Evolutionary conservation across 2,113 vertebrate genomes (phyloP).

Genomic region (Gambusia affinis): DNA sequence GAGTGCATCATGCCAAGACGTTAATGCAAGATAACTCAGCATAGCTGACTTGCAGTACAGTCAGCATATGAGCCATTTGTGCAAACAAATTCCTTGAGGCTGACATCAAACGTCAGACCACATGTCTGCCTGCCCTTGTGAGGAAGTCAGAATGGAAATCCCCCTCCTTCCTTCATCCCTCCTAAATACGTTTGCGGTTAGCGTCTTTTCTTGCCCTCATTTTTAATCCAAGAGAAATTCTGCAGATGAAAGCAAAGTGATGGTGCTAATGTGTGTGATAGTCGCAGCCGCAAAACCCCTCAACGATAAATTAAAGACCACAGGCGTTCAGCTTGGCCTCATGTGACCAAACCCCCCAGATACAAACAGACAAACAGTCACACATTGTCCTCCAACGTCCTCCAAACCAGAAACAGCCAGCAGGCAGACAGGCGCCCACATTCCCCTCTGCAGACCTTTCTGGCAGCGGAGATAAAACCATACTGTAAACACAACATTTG

Average conservation of each 20-base stretch:
- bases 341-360: constrained; percentile 62
- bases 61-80: constrained; percentile 51
- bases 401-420: constrained; percentile 63
- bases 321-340: constrained; percentile 58
- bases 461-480: constrained; percentile 62
- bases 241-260: constrained; percentile 70
- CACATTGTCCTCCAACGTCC: constrained; percentile 64
- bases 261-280: constrained; percentile 70
- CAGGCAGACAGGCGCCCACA: constrained; percentile 55
- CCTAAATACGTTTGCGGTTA: constrained; percentile 67
- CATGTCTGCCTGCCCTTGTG: constrained; percentile 56
- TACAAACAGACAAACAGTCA: constrained; percentile 56
- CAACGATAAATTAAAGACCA: constrained; percentile 72
- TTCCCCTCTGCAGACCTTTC: constrained; percentile 52
- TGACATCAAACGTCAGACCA: constrained; percentile 69
- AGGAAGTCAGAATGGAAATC: constrained; percentile 66
- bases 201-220: constrained; percentile 38
- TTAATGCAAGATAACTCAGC: constrained; percentile 40
- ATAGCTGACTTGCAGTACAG: constrained; percentile 35
- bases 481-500: constrained; percentile 67
- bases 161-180: constrained; percentile 37
- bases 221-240: constrained; percentile 60
- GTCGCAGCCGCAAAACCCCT: constrained; percentile 66
- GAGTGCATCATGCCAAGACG: constrained; percentile 19
- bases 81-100: constrained; percentile 63